A percentile compares a stretch with the other conserved stretches of the same genome.
These are phyloP conservation scores for Leptoclinus maculatus DNA, from an alignment of 2,797 vertebrate genomes.

Conservation along the genomic window DNA sequence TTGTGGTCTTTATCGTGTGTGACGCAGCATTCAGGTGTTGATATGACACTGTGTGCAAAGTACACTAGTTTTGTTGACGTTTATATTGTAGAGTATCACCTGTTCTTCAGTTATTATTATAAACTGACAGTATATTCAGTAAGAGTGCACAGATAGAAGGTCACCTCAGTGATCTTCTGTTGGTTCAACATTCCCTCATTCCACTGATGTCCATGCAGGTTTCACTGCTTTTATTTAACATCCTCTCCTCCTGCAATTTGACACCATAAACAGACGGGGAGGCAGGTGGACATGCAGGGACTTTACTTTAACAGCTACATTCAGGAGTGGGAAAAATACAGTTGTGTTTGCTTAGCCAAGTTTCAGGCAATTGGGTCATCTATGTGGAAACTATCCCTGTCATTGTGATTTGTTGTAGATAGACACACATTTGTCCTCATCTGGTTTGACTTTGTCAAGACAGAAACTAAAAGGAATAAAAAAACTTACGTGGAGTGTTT, in stretches of 20 bases:
- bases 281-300: conserved; percentile 1
- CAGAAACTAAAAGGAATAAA: not conserved
- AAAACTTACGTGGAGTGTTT: not conserved
- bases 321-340: conserved; percentile 28
- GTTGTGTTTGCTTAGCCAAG: conserved; percentile 13
- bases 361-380: not conserved
- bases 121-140: not conserved
- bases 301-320: conserved; percentile 41
- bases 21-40: not conserved
- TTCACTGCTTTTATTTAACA: conserved; percentile 25
- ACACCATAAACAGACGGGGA: conserved; percentile 47
- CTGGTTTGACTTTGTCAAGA: no score
- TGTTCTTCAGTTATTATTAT: not conserved
- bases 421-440: not conserved
- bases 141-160: conserved; percentile 22
- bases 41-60: not conserved
- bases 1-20: not conserved
- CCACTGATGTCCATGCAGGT: conserved; percentile 37
- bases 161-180: conserved; percentile 41
- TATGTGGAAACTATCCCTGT: not conserved
- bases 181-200: conserved; percentile 54
- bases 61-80: not conserved
- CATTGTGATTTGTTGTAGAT: not conserved
- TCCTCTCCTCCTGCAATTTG: conserved; percentile 11
- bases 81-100: not conserved